Conservation (phyloP, 2,888 invertebrate genomes). For the Pemphredon lugubris region DNA sequence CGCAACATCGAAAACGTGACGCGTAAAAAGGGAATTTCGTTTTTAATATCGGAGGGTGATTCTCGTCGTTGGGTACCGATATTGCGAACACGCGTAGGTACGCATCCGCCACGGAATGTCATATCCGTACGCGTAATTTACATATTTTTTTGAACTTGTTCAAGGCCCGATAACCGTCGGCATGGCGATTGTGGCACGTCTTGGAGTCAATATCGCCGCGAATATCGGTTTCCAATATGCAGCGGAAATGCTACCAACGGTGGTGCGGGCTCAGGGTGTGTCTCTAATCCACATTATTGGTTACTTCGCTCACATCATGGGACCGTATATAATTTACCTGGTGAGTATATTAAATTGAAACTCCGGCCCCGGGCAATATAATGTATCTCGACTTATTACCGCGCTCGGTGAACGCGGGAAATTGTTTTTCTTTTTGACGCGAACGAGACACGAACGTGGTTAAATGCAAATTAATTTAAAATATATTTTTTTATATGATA, state of each 20-base stretch:
- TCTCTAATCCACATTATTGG: slow-evolving; percentile 94
- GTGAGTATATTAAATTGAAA: slow-evolving; percentile 81
- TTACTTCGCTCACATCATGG: slow-evolving; percentile 91
- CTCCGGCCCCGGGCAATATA: not conserved
- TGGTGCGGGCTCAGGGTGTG: slow-evolving; percentile 93
- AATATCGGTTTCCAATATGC: slow-evolving; percentile 96
- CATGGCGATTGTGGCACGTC: slow-evolving; percentile 91
- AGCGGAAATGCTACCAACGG: slow-evolving; percentile 93
- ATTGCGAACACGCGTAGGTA: not conserved
- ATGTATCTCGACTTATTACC: not conserved
- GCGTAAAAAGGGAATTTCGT: no score
- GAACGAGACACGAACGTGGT: no score
- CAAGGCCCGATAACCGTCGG: slow-evolving; percentile 87
- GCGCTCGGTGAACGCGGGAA: no score
- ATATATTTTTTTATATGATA: no score
- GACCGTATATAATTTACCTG: slow-evolving; percentile 92
- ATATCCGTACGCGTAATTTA: slow-evolving; percentile 23
- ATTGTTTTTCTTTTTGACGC: no score
- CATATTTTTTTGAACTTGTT: slow-evolving; percentile 52
- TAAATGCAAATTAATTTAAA: no score
- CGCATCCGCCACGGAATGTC: slow-evolving; percentile 2
- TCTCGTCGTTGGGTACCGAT: not conserved
- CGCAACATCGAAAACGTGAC: no score
- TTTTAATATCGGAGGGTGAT: not conserved
- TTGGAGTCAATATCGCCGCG: slow-evolving; percentile 94